These are phyloP conservation scores for Prunella himalayana DNA, from an alignment of 2,113 vertebrate species.

Conservation along the genomic window DNA sequence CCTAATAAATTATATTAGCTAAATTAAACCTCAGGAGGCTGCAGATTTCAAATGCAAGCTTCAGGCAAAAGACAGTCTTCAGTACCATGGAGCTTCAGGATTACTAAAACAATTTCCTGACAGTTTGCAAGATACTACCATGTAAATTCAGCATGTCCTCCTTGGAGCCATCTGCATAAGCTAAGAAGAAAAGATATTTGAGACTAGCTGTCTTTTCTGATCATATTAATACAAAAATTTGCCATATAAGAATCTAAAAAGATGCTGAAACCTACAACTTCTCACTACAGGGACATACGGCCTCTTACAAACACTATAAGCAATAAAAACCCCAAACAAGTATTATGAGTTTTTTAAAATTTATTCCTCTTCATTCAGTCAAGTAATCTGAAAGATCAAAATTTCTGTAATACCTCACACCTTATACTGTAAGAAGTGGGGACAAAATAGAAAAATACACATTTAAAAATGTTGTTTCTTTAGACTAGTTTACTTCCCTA, in stretches of 20 bases:
- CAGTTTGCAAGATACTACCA: background rate
- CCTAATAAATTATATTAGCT: background rate
- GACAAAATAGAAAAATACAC: background rate
- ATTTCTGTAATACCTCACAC: background rate
- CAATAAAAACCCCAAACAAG: background rate
- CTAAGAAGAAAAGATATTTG: background rate
- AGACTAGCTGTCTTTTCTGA: background rate
- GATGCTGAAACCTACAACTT: background rate
- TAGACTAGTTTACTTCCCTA: background rate
- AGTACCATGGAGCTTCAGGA: background rate
- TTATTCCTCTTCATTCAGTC: background rate
- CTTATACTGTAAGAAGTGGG: background rate
- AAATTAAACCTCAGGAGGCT: background rate
- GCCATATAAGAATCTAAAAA: background rate
- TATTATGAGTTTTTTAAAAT: background rate
- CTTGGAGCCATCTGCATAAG: background rate
- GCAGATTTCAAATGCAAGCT: background rate
- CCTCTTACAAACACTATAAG: background rate
- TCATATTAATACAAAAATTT: background rate
- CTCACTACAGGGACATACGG: background rate
- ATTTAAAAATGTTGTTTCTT: background rate
- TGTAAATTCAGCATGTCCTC: background rate
- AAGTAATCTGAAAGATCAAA: background rate
- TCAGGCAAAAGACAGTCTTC: background rate
- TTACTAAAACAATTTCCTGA: background rate